Base-by-base conservation (phyloP, 2,888 invertebrate genomes). In the Orthonychiurus folsomi region DNA sequence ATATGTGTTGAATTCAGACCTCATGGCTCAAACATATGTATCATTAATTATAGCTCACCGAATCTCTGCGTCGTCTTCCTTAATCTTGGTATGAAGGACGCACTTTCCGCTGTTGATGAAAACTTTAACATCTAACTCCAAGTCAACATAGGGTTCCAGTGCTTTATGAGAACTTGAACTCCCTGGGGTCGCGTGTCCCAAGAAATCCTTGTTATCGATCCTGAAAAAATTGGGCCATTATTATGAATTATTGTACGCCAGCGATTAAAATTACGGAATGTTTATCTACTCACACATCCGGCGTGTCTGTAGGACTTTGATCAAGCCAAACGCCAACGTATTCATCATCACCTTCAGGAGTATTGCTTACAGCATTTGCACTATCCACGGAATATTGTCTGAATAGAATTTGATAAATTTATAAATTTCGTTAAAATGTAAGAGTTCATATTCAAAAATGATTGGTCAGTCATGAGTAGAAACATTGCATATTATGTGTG, bases 61-160 rank as follows among this genome's bases (percentile, higher is more conserved):
- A 15, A 48, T 54, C 47, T 72, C 66, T 26, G 84, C 78, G 66
- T 86, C 87, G 63, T 86, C 87, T 60, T 86, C 86, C 72, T 80
- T 84, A 62, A 77, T 90, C 78, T 91, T 92, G 1, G 95, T 95
- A 77, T 96, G 95, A 48, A 97, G 81, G 37, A 94, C 93, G 78
- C 96, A 97, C 78, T 95, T 93, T 9, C 96, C 96, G 73, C 93
- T 93, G 78, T 94, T 95, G 66, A 97, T 93, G 74, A 93, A 85
- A 54, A 96, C 94, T 79, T 94, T 94, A 3, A 97, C 90, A 76
- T 95, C 95, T 72, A 97, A 79, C 76, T 96, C 94, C 75, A 97
- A 88, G 78, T 96, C 95, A 61, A 96, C 90, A 75, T 90, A 93
- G 0, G 95, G 93, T 74, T 93, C 93, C 61, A 86, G 83, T 0